Base-by-base conservation (phyloP, 2,797 vertebrate genomes). In the Xenopus petersii region DNA sequence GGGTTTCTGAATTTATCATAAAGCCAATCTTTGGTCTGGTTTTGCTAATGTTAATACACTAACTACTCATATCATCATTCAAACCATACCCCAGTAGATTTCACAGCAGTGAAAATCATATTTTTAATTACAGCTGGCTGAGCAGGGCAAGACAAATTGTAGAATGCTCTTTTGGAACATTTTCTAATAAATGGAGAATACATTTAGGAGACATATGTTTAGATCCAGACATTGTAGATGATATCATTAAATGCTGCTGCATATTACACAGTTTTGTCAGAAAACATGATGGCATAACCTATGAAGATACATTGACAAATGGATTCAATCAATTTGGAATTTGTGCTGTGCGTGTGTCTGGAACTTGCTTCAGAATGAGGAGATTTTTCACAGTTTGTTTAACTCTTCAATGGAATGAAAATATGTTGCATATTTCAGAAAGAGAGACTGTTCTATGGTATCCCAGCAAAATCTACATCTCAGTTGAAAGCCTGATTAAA, bases 241-340 rank as follows among this genome's bases (percentile, higher is more conserved):
- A 17, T 56, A 56, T 56, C 54, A 16, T 56, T 56, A 56, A 56
- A 56, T 56, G 54, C 54, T 16, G 54, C 54, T 56, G 54, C 54
- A 56, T 56, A 56, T 56, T 56, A 17, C n/a, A 56, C 54, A 16
- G 15, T 56, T 56, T 30, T 61, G 59, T 61, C 59, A 24, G 59
- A 15, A 56, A 56, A 16, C 54, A 56, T 16, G 54, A 56, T 56
- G 54, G 54, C 54, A 56, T 56, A 56, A 56, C 54, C 54, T 56
- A 56, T 56, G 54, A 56, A 56, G 54, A 56, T 56, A 56, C 54
- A 56, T 16, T 56, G 54, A 56, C 54, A 56, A 56, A 56, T 56
- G 54, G 54, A 56, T 56, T 56, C 13, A 56, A 56, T 56, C 54
- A 56, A 15, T 17, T 51, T 56, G 13, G 54, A 56, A 56, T 56